Evolutionary conservation across 2,797 vertebrate genomes (phyloP).

Genomic region (Pachyuromys duprasi): DNA sequence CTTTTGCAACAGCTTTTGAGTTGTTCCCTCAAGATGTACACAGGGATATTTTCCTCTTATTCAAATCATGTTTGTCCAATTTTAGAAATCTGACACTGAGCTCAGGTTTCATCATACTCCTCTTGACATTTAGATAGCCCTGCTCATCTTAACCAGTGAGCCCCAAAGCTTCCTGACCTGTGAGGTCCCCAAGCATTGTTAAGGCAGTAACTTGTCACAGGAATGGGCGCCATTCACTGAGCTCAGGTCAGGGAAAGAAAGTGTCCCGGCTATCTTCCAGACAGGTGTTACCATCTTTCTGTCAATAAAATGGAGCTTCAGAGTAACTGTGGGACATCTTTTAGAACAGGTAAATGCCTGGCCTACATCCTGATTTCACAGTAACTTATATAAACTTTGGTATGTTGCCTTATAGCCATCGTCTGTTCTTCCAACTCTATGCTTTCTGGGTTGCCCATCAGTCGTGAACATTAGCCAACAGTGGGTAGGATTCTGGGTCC

Average conservation of each 20-base stretch:
- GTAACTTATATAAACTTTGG: not conserved
- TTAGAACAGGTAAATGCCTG: constrained; percentile 10
- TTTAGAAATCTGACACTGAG: not conserved
- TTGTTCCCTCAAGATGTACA: not conserved
- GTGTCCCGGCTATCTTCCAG: not conserved
- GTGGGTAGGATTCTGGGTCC: not conserved
- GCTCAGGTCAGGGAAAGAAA: not conserved
- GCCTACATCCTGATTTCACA: not conserved
- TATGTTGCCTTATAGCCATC: not conserved
- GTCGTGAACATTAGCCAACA: not conserved
- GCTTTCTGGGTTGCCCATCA: not conserved
- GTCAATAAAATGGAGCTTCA: not conserved
- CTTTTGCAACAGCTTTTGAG: not conserved
- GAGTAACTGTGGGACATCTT: not conserved
- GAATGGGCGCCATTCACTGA: not conserved
- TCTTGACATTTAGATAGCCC: not conserved
- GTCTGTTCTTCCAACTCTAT: not conserved
- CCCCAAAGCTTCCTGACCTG: not conserved
- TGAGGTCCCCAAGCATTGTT: not conserved
- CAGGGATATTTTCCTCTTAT: not conserved
- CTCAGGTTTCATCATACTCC: not conserved
- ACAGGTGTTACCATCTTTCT: not conserved
- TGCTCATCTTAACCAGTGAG: not conserved
- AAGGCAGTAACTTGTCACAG: not conserved
- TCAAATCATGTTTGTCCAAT: not conserved